Percentiles rank a stretch among this genome's conserved stretches.
phyloP scores from a whole-genome alignment of 2,113 vertebrate species.

The Aphyosemion australe region DNA sequence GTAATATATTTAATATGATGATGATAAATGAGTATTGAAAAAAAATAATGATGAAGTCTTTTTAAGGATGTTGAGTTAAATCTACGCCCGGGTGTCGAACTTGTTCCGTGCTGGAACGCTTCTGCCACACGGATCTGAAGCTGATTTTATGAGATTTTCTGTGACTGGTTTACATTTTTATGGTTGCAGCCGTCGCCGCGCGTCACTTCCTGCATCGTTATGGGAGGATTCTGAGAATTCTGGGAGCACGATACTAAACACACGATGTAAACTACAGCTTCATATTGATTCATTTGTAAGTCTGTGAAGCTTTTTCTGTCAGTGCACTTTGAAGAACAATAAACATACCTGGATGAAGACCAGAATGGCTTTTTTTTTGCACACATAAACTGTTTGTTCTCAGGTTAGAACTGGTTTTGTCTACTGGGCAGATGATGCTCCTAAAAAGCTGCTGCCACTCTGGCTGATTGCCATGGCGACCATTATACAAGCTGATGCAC shows the following conservation, averaged over 20 bases:
- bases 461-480: slow-evolving; percentile 44
- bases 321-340: slow-evolving; percentile 58
- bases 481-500: slow-evolving; percentile 13
- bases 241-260: background rate
- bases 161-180: slow-evolving; percentile 26
- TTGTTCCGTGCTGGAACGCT: background rate
- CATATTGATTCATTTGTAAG: slow-evolving; percentile 9
- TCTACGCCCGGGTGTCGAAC: slow-evolving; percentile 15
- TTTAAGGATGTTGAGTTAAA: slow-evolving; percentile 32
- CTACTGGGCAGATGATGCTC: slow-evolving; percentile 46
- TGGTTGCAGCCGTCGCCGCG: slow-evolving; percentile 6
- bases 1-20: slow-evolving; percentile 47
- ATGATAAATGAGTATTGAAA: slow-evolving; percentile 30
- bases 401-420: slow-evolving; percentile 24
- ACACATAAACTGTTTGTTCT: slow-evolving; percentile 1
- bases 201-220: slow-evolving; percentile 20
- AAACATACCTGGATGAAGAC: slow-evolving; percentile 58
- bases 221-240: background rate
- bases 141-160: slow-evolving; percentile 24
- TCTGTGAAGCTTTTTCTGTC: slow-evolving; percentile 27
- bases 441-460: slow-evolving; percentile 63
- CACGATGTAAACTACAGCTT: slow-evolving; percentile 9
- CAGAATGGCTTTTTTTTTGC: background rate
- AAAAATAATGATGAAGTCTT: slow-evolving; percentile 34
- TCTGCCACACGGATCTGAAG: background rate